phyloP scores from a whole-genome alignment of 2,113 vertebrate genomes.

The Hymenochirus boettgeri region DNA sequence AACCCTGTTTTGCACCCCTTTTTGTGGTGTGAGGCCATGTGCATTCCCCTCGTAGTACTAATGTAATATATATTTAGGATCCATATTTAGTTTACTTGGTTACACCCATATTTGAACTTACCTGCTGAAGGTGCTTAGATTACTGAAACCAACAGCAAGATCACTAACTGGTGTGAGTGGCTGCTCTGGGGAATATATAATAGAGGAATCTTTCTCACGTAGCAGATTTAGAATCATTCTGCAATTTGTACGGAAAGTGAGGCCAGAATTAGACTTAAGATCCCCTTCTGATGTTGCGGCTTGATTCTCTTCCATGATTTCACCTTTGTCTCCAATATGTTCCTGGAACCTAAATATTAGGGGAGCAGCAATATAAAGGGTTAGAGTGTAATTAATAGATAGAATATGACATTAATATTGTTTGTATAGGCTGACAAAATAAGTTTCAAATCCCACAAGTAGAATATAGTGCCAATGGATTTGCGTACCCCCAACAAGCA shows the following conservation, averaged over 20 bases:
- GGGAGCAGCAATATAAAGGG: too few species aligned
- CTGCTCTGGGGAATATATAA: constrained; percentile 43
- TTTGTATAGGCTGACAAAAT: too few species aligned
- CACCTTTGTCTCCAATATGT: not conserved
- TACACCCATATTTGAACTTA: constrained; percentile 47
- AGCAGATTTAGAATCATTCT: constrained; percentile 49
- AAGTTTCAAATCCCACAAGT: too few species aligned
- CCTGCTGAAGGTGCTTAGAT: constrained; percentile 52
- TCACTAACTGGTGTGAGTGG: constrained; percentile 46
- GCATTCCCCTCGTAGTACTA: too few species aligned
- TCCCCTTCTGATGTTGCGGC: not conserved
- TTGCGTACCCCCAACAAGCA: too few species aligned
- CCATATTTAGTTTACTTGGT: too few species aligned
- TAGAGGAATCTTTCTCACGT: constrained; percentile 46
- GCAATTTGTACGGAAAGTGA: constrained; percentile 45
- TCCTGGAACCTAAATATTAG: not conserved
- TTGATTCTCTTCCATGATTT: constrained; percentile 45
- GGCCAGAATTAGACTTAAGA: constrained; percentile 20
- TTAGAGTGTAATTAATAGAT: too few species aligned
- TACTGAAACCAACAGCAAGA: constrained; percentile 46
- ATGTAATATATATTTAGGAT: too few species aligned
- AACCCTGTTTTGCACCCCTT: too few species aligned
- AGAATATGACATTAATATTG: too few species aligned
- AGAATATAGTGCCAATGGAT: too few species aligned
- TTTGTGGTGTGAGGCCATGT: too few species aligned